Conservation (phyloP, 2,113 vertebrate genomes). For the Embiotoca jacksoni region DNA sequence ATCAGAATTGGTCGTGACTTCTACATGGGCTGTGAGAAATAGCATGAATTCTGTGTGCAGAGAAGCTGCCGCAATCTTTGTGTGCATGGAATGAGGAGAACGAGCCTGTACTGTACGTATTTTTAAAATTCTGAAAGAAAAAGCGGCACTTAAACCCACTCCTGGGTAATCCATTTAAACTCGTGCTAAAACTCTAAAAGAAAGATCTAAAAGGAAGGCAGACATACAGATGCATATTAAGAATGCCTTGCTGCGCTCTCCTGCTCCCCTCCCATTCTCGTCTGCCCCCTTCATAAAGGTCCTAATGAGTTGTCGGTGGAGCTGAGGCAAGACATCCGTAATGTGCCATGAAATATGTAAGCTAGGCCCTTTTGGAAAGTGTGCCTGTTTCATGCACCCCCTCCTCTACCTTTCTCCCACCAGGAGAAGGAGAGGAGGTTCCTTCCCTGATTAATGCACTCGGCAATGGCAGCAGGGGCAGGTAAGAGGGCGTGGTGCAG, state of each 20-base stretch:
- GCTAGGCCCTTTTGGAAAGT: constrained; percentile 69
- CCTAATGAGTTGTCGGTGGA: constrained; percentile 80
- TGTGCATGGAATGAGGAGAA: constrained; percentile 15
- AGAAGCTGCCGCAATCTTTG: constrained; percentile 6
- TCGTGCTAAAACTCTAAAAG: constrained; percentile 47
- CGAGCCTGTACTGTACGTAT: constrained; percentile 21
- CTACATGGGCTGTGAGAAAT: too few species aligned
- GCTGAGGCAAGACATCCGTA: constrained; percentile 82
- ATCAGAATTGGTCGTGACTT: too few species aligned
- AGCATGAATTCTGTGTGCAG: too few species aligned
- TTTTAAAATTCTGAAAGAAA: constrained; percentile 48
- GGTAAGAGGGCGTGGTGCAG: constrained; percentile 53
- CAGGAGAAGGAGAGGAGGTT: constrained; percentile 52
- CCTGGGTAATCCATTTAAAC: constrained; percentile 52
- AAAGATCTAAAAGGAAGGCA: constrained; percentile 55
- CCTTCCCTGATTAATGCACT: constrained; percentile 66
- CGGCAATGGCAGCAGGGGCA: constrained; percentile 52
- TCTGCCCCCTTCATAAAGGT: constrained; percentile 69
- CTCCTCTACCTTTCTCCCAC: neutral
- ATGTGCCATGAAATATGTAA: constrained; percentile 84
- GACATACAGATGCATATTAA: constrained; percentile 59
- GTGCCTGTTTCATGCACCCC: constrained; percentile 50
- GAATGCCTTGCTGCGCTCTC: constrained; percentile 47
- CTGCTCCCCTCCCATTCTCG: constrained; percentile 15
- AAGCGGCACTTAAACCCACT: constrained; percentile 57